Conservation (phyloP, 2,797 vertebrate genomes). For the Moxostoma hubbsi region DNA sequence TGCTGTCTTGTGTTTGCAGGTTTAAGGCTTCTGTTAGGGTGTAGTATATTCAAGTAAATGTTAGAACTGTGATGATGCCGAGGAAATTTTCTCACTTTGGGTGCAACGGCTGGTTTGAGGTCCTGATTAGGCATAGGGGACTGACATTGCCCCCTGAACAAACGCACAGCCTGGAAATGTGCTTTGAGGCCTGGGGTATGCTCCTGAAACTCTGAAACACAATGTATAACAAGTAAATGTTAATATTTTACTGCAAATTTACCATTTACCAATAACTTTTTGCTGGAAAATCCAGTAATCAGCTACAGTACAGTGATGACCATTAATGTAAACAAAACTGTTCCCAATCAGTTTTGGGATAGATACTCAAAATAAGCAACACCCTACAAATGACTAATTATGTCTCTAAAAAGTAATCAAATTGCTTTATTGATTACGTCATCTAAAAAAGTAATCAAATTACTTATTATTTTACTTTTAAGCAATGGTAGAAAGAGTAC, state of each 20-base stretch:
- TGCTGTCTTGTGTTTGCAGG: conserved; percentile 22
- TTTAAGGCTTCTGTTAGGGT: conserved; percentile 25
- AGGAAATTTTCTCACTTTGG: conserved; percentile 84
- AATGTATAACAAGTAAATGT: conserved; percentile 61
- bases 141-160: conserved; percentile 75
- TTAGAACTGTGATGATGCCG: conserved; percentile 54
- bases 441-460: no score
- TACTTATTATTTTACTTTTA: no score
- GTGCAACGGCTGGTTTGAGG: conserved; percentile 88
- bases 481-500: no score
- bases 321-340: neutral
- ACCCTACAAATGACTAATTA: no score
- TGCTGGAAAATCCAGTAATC: neutral
- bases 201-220: conserved; percentile 86
- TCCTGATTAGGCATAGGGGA: conserved; percentile 80
- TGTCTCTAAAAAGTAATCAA: no score
- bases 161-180: conserved; percentile 78
- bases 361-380: no score
- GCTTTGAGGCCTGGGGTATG: conserved; percentile 88
- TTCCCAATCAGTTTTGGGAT: neutral
- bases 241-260: conserved; percentile 69
- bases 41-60: conserved; percentile 40
- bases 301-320: neutral
- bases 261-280: neutral
- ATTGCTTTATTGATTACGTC: no score